Evolutionary conservation across 1,140 invertebrate genomes (phyloP), one percentile per base, ranked within the genome.

Genomic region (Heliothis subflexa): DNA sequence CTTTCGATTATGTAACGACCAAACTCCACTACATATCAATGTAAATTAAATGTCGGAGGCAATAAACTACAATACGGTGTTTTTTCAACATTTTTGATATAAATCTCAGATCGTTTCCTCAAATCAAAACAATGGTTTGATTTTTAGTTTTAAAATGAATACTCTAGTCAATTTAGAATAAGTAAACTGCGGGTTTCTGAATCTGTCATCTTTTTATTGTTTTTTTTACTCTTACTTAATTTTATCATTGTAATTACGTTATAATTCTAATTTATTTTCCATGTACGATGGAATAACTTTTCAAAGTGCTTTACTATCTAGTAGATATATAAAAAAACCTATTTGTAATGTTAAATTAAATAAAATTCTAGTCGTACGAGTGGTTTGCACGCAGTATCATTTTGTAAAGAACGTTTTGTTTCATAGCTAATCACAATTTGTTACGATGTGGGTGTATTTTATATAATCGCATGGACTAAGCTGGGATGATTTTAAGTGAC

Each of bases 241-340:
- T 64, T 47, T 11, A 45, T 47, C n/a, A 64, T 61, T 75, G 21
- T 25, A 62, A 40, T 54, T 78, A 81, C 47, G 76, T 61, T 68
- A 71, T 45, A 78, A 78, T 71, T 45, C 59, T 61, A 47, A 81
- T 86, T 81, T 73, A 79, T 81, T 89, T 85, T 85, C 83, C 85
- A 88, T 86, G 62, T 82, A 81, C 68, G 81, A 87, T 89, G 86
- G 87, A 90, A 86, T 85, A 88, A 90, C 86, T 90, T 93, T 94
- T 93, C 90, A 88, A 94, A 94, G 93, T 94, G 93, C 92, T 94
- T 94, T 94, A 94, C 92, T 94, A 93, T 93, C 89, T 92, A 92
- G 89, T 93, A 91, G 89, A 88, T 94, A 92, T 89, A 85, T 90
- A 86, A 89, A 87, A 88, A 87, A 85, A 89, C 88, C 33, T 93